Evolutionary conservation across 2,113 vertebrate species (phyloP).

Genomic region (Chiloscyllium plagiosum): DNA sequence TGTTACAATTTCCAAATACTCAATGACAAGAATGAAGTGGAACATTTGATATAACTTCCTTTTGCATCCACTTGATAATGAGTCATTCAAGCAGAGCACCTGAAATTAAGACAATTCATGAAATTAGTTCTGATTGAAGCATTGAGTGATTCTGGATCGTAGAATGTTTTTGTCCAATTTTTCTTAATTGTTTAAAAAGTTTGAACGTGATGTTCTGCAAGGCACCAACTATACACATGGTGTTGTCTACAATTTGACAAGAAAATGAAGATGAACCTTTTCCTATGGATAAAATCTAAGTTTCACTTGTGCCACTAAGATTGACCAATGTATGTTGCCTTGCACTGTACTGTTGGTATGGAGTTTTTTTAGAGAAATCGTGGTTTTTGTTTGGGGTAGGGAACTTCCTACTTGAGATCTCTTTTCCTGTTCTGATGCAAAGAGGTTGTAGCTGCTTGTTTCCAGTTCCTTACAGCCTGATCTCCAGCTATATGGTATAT

Average conservation of each 20-base stretch:
- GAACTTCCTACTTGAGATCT: not conserved
- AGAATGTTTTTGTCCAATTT: not conserved
- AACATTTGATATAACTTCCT: not conserved
- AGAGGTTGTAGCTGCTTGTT: not conserved
- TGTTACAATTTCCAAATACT: not conserved
- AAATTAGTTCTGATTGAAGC: not conserved
- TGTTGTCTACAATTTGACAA: not conserved
- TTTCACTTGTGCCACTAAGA: not conserved
- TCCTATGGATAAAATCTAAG: not conserved
- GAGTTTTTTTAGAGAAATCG: not conserved
- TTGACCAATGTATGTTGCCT: not conserved
- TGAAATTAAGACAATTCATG: not conserved
- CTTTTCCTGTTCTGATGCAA: not conserved
- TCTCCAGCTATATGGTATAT: not conserved
- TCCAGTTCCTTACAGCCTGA: not conserved
- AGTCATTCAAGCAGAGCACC: not conserved
- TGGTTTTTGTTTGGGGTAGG: not conserved
- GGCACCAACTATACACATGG: not conserved
- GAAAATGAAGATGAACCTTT: not conserved
- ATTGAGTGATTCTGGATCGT: not conserved
- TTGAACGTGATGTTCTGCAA: not conserved
- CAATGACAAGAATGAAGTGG: too few relatives aligned
- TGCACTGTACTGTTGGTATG: not conserved
- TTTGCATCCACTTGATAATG: not conserved
- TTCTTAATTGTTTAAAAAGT: not conserved